Evolutionary conservation across 2,888 invertebrate genomes (phyloP), one percentile per base, ranked within the genome.

Genomic region (Netelia virgata): DNA sequence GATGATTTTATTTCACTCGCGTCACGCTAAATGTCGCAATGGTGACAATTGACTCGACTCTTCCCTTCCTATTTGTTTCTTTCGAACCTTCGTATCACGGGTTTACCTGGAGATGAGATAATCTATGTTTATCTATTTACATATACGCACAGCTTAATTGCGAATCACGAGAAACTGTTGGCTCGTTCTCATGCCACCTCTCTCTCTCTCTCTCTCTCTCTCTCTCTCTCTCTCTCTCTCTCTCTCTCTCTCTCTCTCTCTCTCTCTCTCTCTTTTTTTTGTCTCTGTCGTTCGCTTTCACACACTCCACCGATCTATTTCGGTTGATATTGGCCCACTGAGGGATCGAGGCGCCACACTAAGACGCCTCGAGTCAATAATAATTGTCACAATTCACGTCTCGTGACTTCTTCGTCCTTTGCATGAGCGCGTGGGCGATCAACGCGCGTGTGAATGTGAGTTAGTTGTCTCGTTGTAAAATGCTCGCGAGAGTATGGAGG

Each of bases 331-430:
- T 68, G 72, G 80, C 28, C 66, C 36, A 70, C 23, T n/a, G 63
- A 3, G 50, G 23, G 43, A 16, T 36, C 47, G 73, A 36, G 76
- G 68, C 72, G 73, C 73, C 77, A 63, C 73, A 6, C 68, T 47
- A 23, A 63, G 73, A 68, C 23, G 47, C 18, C 20, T n/a, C 61
- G 76, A 73, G 63, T 64, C 77, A 50, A 81, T 77, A 73, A 81
- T 77, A 81, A 84, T 84, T 75, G 68, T 69, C 50, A 77, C 69
- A 76, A 81, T 74, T 68, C 47, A 61, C 41, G 81, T 84, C 81
- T 64, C 81, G 73, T 73, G 77, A 68, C 63, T 50, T 53, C 36
- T 23, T 76, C 20, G n/a, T 50, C 16, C 43, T 66, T 41, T 61
- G 57, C 43, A 57, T 10, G 61, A 20, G 63, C 43, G 66, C 18